phyloP scores from a whole-genome alignment of 2,888 invertebrate species.

The Norana najaformis region DNA sequence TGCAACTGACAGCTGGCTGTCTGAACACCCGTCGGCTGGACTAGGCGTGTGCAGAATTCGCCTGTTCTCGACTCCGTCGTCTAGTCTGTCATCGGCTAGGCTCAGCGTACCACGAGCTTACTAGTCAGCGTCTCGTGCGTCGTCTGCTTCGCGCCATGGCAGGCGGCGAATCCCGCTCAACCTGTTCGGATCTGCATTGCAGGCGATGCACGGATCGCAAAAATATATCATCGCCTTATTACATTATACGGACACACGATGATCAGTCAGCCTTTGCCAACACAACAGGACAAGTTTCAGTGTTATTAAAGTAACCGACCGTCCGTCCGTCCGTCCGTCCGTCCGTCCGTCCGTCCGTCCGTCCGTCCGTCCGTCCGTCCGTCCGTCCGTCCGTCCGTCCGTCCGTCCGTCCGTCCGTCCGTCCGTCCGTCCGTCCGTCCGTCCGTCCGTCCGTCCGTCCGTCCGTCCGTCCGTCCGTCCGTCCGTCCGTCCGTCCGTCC shows the following conservation, averaged over 20 bases:
- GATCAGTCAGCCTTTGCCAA: neutral
- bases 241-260: neutral
- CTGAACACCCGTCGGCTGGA: neutral
- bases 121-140: too few species aligned
- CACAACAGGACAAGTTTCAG: neutral
- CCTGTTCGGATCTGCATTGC: too few species aligned
- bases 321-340: neutral
- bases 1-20: neutral
- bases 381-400: neutral
- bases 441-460: neutral
- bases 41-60: neutral
- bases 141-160: neutral
- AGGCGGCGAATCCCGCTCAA: too few species aligned
- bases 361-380: neutral
- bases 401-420: neutral
- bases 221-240: neutral
- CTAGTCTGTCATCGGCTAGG: neutral
- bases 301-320: neutral
- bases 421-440: neutral
- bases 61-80: neutral
- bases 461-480: too few species aligned
- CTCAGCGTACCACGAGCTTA: neutral
- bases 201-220: too few species aligned
- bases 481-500: neutral
- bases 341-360: neutral